phyloP scores from a whole-genome alignment of 2,113 vertebrate genomes.

The Poeciliopsis turrubarensis region DNA sequence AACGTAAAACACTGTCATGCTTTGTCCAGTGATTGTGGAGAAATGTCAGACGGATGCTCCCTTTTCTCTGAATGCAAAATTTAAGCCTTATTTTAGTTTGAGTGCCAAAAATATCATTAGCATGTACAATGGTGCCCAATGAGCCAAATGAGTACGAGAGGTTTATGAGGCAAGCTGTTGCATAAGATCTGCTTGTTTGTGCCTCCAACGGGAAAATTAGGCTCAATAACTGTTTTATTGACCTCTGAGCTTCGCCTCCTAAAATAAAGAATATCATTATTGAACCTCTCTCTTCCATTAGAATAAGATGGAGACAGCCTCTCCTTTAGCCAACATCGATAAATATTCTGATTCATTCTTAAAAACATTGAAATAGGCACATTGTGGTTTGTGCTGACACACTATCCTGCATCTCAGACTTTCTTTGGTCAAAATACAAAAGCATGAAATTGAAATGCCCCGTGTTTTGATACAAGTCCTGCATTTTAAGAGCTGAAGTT shows the following conservation, averaged over 20 bases:
- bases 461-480: background rate
- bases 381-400: background rate
- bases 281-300: background rate
- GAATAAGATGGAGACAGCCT: background rate
- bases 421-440: no score
- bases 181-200: slow-evolving; percentile 11
- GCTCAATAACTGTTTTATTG: slow-evolving; percentile 5
- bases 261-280: slow-evolving; percentile 27
- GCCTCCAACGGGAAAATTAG: slow-evolving; percentile 24
- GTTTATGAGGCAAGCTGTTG: slow-evolving; percentile 12
- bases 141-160: slow-evolving; percentile 37
- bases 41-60: background rate
- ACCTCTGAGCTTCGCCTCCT: slow-evolving; percentile 2
- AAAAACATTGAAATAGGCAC: background rate
- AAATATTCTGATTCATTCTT: background rate
- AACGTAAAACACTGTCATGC: background rate
- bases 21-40: slow-evolving; percentile 1
- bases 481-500: background rate
- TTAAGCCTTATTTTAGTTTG: background rate
- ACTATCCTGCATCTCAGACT: background rate
- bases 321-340: background rate
- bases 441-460: background rate
- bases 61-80: slow-evolving; percentile 12
- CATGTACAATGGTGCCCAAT: slow-evolving; percentile 41
- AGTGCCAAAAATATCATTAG: slow-evolving; percentile 31